Evolutionary conservation across 2,113 vertebrate genomes (phyloP), one percentile per base, ranked within the genome.

Genomic region (Phyllopteryx taeniolatus): DNA sequence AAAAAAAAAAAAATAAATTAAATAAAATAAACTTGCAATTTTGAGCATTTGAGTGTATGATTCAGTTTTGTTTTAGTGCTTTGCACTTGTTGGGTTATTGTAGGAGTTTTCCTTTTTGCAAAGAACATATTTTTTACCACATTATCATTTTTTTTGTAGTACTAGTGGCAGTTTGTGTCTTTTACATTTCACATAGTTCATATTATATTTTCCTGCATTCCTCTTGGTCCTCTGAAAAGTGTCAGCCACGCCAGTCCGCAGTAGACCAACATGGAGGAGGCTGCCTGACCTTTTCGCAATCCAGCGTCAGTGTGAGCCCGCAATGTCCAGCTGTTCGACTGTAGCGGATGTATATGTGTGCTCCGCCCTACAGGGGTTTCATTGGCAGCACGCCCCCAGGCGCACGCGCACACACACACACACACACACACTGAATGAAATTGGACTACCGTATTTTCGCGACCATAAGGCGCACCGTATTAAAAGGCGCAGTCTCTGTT

Each of bases 241-340:
- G 67, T 63, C 53, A 42, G 71, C 71, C 42, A 44, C 82, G 81
- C 82, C 89, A 87, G 76, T 74, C 73, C 71, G 7, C 81, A 78
- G 54, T 81, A 67, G 73, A 79, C 87, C 84, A 83, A 83, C 78
- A 68, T 9, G 73, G 65, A 59, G 76, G 74, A 73, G 79, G 81
- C 67, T 46, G 61, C 66, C 68, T 73, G 79, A 84, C 84, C 76
- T 82, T 78, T 81, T 76, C 81, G 81, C 79, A 62, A 60, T 70
- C 66, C 35, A 65, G 22, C 61, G 68, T 81, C 65, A 1, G 15
- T 67, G 73, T 80, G 75, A 61, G 63, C 86, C 83, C 0, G 70
- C 79, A 88, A 79, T 66, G 77, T 61, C 85, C 90, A 91, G 90
- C 88, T 89, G 87, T 87, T 87, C 70, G 63, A 74, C 86, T 85